A percentile compares a stretch with the other conserved stretches of the same genome.
Conservation (phyloP, 2,888 invertebrate species). For the Cantharis flavilabris region DNA sequence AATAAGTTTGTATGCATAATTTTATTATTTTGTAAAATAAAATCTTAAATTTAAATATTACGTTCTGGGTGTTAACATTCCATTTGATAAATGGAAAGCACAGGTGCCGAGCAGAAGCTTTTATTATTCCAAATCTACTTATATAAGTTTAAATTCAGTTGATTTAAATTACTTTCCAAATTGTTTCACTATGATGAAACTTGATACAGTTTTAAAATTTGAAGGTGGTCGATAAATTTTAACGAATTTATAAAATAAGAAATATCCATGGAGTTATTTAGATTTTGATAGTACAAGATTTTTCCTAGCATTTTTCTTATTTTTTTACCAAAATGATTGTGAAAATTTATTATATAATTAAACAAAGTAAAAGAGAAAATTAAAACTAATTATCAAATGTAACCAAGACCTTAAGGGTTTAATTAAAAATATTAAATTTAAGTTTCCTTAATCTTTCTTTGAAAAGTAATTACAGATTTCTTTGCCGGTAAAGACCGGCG, state of each 20-base stretch:
- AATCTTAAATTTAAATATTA: background rate
- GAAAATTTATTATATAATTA: background rate
- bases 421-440: background rate
- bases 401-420: background rate
- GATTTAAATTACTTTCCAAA: background rate
- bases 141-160: background rate
- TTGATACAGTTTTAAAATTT: background rate
- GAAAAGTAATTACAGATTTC: background rate
- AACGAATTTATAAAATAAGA: background rate
- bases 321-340: background rate
- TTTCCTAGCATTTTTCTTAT: background rate
- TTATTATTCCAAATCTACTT: background rate
- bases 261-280: background rate
- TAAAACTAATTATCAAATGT: background rate
- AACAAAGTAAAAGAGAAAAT: background rate
- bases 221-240: background rate
- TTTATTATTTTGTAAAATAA: background rate
- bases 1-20: background rate
- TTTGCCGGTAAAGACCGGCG: background rate
- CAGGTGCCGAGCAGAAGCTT: background rate
- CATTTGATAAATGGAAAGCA: background rate
- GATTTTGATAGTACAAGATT: background rate
- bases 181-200: background rate
- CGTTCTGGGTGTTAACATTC: background rate
- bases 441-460: background rate